phyloP scores from a whole-genome alignment of 1,140 invertebrate species.

The Antheraea mylitta region DNA sequence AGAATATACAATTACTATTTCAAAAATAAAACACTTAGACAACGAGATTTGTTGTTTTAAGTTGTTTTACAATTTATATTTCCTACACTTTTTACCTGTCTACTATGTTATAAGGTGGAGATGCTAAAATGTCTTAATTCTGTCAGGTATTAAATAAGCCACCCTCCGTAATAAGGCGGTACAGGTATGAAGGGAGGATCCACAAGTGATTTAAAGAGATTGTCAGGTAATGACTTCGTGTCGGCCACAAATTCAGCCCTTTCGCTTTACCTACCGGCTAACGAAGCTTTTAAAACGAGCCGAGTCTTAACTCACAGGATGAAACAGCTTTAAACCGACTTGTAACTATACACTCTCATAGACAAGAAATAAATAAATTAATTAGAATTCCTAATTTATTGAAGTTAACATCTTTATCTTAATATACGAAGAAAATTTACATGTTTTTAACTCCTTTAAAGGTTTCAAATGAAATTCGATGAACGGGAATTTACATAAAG shows the following conservation, averaged over 20 bases:
- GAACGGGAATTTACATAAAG: too few species aligned
- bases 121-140: slow-evolving; percentile 67
- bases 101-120: slow-evolving; percentile 3
- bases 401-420: neutral
- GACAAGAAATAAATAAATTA: neutral
- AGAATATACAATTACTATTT: slow-evolving; percentile 17
- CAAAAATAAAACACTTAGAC: slow-evolving; percentile 13
- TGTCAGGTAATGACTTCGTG: slow-evolving; percentile 70
- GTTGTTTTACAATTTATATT: slow-evolving; percentile 16
- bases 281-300: slow-evolving; percentile 45
- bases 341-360: neutral
- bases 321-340: neutral
- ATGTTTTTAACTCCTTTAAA: too few species aligned
- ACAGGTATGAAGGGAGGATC: slow-evolving; percentile 53
- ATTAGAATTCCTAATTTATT: neutral
- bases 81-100: slow-evolving; percentile 7
- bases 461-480: too few species aligned
- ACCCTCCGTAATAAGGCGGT: slow-evolving; percentile 64
- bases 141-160: slow-evolving; percentile 33
- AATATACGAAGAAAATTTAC: too few species aligned
- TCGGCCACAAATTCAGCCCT: slow-evolving; percentile 71
- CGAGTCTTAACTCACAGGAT: slow-evolving; percentile 34
- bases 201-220: slow-evolving; percentile 77
- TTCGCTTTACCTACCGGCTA: slow-evolving; percentile 52
- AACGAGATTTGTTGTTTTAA: slow-evolving; percentile 16